These are phyloP conservation scores for Julus scanicus DNA, from an alignment of 2,888 invertebrate species.

Conservation along the genomic window DNA sequence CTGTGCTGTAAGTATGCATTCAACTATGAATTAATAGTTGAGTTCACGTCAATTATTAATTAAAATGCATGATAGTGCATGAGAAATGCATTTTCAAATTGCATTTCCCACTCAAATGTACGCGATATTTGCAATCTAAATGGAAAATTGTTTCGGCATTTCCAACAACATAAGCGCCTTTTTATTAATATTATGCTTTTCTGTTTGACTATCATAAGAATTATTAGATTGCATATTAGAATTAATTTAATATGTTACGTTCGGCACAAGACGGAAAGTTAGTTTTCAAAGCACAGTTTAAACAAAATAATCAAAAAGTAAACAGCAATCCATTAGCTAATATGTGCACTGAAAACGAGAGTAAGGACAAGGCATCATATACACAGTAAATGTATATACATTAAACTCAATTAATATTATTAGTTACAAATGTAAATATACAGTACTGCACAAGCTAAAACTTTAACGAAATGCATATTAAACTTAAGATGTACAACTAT, in stretches of 20 bases:
- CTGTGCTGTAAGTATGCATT: constrained; percentile 43
- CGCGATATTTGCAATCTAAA: constrained; percentile 13
- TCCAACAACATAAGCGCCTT: constrained; percentile 9
- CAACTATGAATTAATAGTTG: not conserved
- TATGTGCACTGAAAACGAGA: not conserved
- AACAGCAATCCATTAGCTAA: constrained; percentile 36
- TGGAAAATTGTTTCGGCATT: not conserved
- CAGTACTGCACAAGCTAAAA: no score
- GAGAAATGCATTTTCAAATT: constrained; percentile 36
- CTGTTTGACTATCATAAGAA: not conserved
- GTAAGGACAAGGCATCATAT: not conserved
- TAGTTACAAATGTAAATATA: no score
- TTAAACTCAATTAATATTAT: not conserved
- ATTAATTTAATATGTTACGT: not conserved
- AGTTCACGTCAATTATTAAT: constrained; percentile 40
- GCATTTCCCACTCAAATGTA: constrained; percentile 28
- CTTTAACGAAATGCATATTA: no score
- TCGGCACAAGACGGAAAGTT: not conserved
- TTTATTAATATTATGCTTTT: not conserved
- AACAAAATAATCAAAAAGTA: constrained; percentile 25
- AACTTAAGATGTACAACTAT: no score
- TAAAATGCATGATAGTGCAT: constrained; percentile 43
- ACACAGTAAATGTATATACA: not conserved
- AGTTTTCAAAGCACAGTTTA: not conserved
- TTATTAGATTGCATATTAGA: constrained; percentile 18